Base-by-base conservation (phyloP, 2,113 vertebrate species). In the Neolamprologus caudopunctatus region DNA sequence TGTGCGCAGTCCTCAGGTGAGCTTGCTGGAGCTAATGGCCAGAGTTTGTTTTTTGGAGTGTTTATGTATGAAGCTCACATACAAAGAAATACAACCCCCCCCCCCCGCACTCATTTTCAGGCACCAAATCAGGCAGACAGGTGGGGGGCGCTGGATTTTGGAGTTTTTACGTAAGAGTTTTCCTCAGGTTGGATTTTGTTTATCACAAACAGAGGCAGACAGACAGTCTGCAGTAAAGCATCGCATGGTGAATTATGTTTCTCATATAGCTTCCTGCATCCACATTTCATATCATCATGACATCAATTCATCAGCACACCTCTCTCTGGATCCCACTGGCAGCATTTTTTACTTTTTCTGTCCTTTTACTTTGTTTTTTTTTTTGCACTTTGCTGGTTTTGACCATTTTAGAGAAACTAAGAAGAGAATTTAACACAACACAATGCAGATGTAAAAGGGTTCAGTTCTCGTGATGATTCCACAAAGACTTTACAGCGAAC, bases 1-100 rank as follows among this genome's bases (percentile, higher is more conserved):
- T 86, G 82, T 68, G 61, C 13, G 75, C 61, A 85, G 89, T 87
- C 85, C 87, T 92, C 89, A 89, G 89, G 89, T 92, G 89, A 90
- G 85, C 80, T 45, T 21, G 84, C 84, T 51, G 53, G 16, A 85
- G 79, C 33, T 83, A 66, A 85, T 80, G 71, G 35, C 51, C 35
- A 16, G 12, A 47, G 75, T 66, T 61, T 55, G 81, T 85, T 87
- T 45, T 78, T n/a, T 51, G 51, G 79, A 37, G 42, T 71, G 58
- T 82, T 31, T 73, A 26, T 75, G 61, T 42, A 82, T 58, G 79
- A 26, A 1, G 37, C 40, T 35, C 71, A 63, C 17, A 83, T 55
- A 88, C 35, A 63, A 31, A 17, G 45, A 16, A 14, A 71, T 26
- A 11, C 21, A 24, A 31, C 14, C 14, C 28, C 26, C 55, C 57